phyloP scores from a whole-genome alignment of 2,888 invertebrate genomes.

The Crioceris asparagi region DNA sequence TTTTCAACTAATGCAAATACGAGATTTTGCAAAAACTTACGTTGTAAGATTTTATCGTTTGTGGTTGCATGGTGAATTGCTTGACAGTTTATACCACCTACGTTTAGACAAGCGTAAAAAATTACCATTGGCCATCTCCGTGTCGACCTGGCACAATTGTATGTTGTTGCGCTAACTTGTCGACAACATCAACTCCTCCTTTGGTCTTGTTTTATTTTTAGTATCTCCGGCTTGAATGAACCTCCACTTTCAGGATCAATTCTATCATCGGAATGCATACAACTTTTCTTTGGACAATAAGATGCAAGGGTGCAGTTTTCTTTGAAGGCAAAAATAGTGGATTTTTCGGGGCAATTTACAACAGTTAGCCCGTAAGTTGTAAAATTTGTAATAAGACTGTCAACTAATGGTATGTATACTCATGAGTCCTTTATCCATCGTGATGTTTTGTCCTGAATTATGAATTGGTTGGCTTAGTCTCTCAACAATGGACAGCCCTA shows the following conservation, averaged over 20 bases:
- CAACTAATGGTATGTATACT: background rate
- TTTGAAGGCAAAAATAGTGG: conserved; percentile 1
- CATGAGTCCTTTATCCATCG: background rate
- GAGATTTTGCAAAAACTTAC: conserved; percentile 1
- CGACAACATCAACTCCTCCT: too few species aligned
- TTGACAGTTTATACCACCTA: conserved; percentile 1
- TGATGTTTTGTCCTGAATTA: background rate
- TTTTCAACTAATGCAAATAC: background rate
- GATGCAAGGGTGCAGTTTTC: conserved; percentile 1
- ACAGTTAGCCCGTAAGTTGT: background rate
- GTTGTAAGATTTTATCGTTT: background rate
- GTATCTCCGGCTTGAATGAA: conserved; percentile 1
- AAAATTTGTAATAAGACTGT: too few species aligned
- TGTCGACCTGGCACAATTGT: conserved; percentile 1
- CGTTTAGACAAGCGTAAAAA: background rate
- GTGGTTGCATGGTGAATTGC: conserved; percentile 1
- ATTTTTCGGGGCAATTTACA: conserved; percentile 1
- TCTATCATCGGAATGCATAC: background rate
- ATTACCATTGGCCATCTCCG: conserved; percentile 1
- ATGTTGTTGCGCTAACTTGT: conserved; percentile 1
- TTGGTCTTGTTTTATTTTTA: background rate
- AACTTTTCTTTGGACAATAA: conserved; percentile 1
- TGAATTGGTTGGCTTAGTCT: background rate
- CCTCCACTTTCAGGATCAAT: conserved; percentile 1
- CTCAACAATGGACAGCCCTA: background rate